Conservation (phyloP, 2,888 invertebrate species). For the Plebejus melissa region DNA sequence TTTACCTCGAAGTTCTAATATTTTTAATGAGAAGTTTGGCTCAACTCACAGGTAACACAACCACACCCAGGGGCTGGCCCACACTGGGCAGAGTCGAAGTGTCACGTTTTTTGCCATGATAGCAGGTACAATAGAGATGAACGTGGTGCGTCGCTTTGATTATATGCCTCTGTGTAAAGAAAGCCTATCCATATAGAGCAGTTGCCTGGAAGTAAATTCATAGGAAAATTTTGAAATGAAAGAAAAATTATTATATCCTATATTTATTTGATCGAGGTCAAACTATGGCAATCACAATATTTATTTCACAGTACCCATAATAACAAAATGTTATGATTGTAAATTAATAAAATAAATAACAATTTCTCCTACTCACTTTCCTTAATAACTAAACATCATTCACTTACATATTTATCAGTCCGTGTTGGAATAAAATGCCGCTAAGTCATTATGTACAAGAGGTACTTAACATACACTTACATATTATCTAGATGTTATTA, state of each 20-base stretch:
- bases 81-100: too few species aligned
- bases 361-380: slow-evolving; percentile 41
- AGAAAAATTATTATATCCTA: slow-evolving; percentile 41
- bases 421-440: slow-evolving; percentile 40
- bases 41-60: too few species aligned
- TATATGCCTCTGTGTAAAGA: too few species aligned
- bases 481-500: slow-evolving; percentile 13
- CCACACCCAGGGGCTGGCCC: too few species aligned
- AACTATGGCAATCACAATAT: slow-evolving; percentile 66
- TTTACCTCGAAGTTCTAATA: too few species aligned
- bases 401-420: slow-evolving; percentile 38
- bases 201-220: too few species aligned
- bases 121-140: too few species aligned
- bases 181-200: too few species aligned
- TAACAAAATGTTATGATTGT: slow-evolving; percentile 38
- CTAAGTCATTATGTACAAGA: slow-evolving; percentile 37
- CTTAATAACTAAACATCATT: slow-evolving; percentile 38
- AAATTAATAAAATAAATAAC: slow-evolving; percentile 43
- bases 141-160: too few species aligned
- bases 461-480: slow-evolving; percentile 29
- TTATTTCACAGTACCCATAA: slow-evolving; percentile 41
- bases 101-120: too few species aligned
- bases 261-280: slow-evolving; percentile 61
- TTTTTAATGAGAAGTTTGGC: too few species aligned
- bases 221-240: slow-evolving; percentile 37